Conservation (phyloP, 2,113 vertebrate species). For the Ellobius talpinus region DNA sequence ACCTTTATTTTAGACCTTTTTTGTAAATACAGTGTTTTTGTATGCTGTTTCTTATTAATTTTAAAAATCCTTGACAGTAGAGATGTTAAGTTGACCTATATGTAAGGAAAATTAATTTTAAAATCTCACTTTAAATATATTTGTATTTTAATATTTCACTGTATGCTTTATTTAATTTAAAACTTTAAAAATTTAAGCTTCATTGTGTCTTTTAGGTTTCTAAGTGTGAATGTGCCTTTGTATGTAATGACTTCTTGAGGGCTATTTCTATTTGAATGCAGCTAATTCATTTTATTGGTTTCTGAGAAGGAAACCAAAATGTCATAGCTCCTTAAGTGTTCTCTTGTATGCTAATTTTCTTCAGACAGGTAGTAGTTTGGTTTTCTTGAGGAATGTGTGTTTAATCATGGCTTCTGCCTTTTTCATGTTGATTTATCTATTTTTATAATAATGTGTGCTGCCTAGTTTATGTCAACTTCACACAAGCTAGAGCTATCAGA, state of each 20-base stretch:
- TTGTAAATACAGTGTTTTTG: conserved; percentile 49
- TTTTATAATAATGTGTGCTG: background rate
- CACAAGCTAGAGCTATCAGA: background rate
- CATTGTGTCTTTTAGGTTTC: background rate
- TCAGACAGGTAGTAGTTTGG: conserved; percentile 38
- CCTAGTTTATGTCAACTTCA: background rate
- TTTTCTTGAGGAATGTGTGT: conserved; percentile 39
- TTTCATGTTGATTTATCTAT: background rate
- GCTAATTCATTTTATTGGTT: conserved; percentile 43
- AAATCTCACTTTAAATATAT: conserved; percentile 51
- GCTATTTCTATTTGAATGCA: conserved; percentile 40
- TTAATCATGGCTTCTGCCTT: conserved; percentile 46
- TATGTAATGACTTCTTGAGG: background rate
- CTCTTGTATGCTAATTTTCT: background rate
- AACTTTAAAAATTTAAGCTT: conserved; percentile 29
- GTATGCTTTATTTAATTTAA: conserved; percentile 51
- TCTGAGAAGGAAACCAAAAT: conserved; percentile 54
- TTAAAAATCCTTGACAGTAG: conserved; percentile 55
- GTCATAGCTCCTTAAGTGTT: conserved; percentile 25
- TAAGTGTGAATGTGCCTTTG: background rate
- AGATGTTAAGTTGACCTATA: conserved; percentile 26
- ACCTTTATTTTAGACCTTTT: conserved; percentile 67
- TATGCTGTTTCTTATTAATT: conserved; percentile 55
- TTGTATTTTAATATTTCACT: conserved; percentile 47
- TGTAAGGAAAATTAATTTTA: conserved; percentile 61